Evolutionary conservation across 2,797 vertebrate species (phyloP), one percentile per base, ranked within the genome.

Genomic region (Austrolebias charrua): DNA sequence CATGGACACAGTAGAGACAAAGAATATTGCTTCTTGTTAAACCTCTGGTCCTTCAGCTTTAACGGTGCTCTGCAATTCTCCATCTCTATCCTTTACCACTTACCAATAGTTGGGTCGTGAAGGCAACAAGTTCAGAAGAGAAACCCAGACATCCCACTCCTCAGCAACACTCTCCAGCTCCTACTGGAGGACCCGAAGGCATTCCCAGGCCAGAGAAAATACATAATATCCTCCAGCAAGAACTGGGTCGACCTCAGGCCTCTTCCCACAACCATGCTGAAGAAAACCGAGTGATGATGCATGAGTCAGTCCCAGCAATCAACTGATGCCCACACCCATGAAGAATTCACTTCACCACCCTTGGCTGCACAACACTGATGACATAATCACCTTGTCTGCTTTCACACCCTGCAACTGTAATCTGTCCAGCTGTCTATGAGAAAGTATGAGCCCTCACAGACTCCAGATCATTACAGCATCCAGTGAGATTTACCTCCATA

Each of bases 351-450:
- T 86, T 81, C 67, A 80, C 81, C 76, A 78, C 68, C 68, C 63
- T 56, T 33, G 64, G 74, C 73, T 76, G 56, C 74, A 45, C 71
- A 66, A 44, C 76, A 4, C 61, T 40, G 52, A 66, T 78, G 66
- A 35, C 79, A 78, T 86, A 86, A 89, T 88, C 88, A 70, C 73
- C 73, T 79, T 56, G 45, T 46, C 74, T 73, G 68, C 83, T 75
- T 71, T 75, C 76, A 81, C 74, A 75, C 80, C 76, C 78, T 69
- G 59, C 79, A 76, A 49, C 68, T 65, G 60, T 71, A 76, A 82
- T 81, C 80, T 69, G 73, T 78, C 78, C 77, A 33, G 73, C 58
- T 4, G 43, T 5, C 64, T 33, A 43, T 2, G 40, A 69, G 55
- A 46, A 47, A 67, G 38, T 35, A 10, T 18, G 24, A 20, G 6